Base-by-base conservation (phyloP, 2,888 invertebrate genomes). In the Palloptera scutellata region DNA sequence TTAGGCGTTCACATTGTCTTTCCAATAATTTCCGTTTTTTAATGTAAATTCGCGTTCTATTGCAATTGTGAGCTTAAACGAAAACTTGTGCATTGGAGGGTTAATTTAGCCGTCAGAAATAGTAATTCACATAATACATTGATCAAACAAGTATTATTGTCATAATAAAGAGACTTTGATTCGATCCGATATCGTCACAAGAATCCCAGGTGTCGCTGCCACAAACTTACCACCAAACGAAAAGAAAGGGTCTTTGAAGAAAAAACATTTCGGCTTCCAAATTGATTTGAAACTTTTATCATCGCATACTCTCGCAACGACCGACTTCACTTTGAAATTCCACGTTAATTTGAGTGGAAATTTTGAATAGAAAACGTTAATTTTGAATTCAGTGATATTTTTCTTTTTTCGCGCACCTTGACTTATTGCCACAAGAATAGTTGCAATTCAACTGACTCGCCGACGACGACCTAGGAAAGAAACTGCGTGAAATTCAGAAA, bases 371-470 rank as follows among this genome's bases (percentile, higher is more conserved):
- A 43, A 55, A 41, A 2, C 30, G 30, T 30, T 30, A 64, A 48
- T 20, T 17, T 17, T 55, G 55, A 55, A n/a, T 54, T 15, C 13
- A 19, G 42, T 42, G 45, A 12, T 48, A 12, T 43, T 17, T 4
- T 19, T 42, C 42, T 12, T 13, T 19, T 30, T 63, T 20, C n/a
- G 40, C 54, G 59, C 65, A 61, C 30, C 67, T 59, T 67, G 70
- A 66, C 72, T 72, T 72, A 73, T 67, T 69, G 53, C 66, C 72
- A 70, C 72, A 53, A 64, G 69, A 71, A 75, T 71, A 70, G 72
- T 68, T 72, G 71, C 68, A 66, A 53, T 68, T 70, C 70, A 69
- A 75, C 74, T 74, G 72, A 72, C 69, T 51, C 43, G 20, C 15
- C 57, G 40, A 41, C 17, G 30, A 12, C 15, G 64, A 55, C 62